Percentiles rank a stretch among this genome's conserved stretches.
phyloP scores from a whole-genome alignment of 2,797 vertebrate species.

The Artibeus jamaicensis region DNA sequence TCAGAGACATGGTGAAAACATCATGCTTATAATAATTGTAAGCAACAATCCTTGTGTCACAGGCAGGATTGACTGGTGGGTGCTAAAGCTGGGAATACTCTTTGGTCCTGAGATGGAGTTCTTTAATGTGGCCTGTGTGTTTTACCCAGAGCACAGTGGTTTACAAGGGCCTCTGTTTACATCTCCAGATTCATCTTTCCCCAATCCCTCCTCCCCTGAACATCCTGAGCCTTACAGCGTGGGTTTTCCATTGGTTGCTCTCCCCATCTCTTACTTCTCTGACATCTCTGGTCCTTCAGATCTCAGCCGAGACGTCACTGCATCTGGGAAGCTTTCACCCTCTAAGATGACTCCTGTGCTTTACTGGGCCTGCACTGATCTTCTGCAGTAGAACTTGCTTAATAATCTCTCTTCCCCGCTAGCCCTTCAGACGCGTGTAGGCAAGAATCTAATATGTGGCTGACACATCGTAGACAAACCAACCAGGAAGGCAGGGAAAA shows the following conservation, averaged over 20 bases:
- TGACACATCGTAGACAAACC: not conserved
- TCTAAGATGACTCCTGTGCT: not conserved
- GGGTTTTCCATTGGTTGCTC: not conserved
- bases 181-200: not conserved
- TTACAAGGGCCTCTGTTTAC: not conserved
- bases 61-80: not conserved
- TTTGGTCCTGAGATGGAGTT: not conserved
- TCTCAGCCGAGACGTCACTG: not conserved
- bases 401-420: not conserved
- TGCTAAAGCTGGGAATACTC: not conserved
- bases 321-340: not conserved
- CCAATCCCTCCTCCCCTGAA: accelerated
- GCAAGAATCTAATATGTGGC: not conserved
- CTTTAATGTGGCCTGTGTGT: not conserved
- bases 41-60: not conserved
- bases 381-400: not conserved
- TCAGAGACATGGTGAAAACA: not conserved
- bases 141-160: not conserved
- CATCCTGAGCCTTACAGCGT: accelerated
- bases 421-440: not conserved
- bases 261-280: not conserved
- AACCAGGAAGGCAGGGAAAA: not conserved
- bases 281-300: not conserved
- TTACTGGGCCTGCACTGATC: not conserved
- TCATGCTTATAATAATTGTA: not conserved